Base-by-base conservation (phyloP, 1,140 invertebrate genomes). In the Drosophila parabipectinata region DNA sequence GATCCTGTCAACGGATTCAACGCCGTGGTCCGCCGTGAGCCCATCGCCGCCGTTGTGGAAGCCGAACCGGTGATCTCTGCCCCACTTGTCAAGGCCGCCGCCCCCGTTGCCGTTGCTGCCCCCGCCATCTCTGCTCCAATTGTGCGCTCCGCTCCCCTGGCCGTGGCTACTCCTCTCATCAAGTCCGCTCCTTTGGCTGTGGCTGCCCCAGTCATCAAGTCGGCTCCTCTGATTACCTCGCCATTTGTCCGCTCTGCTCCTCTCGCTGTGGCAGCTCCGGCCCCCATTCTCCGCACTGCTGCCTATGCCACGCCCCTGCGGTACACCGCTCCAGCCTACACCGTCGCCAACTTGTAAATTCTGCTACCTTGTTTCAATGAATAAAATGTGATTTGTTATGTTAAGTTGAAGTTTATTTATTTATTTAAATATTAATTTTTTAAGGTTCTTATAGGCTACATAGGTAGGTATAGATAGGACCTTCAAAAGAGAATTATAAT, bases 21-120 rank as follows among this genome's bases (percentile, higher is more conserved):
- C 58, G 92, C 91, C 21, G 77, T 91, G 8, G 91, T 92, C n/a
- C 77, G 81, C 24, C 85, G 85, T 47, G 85, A 93, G 63, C 91
- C 92, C 4, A 77, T 92, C 4, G 71, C 69, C 12, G 85, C 67
- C 6, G 66, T 85, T 3, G 75, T 57, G 3, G 67, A 72, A 12
- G 82, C 78, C n/a, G 82, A 78, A 53, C 82, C 79, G 4, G 24
- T 90, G 50, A 87, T 81, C 1, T 69, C 51, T 5, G 79, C 72
- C 41, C 79, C 79, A 1, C 32, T 77, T 39, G 37, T 77, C 21
- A 52, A 54, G 69, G 28, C 89, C n/a, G 72, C 62, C 24, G 92
- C 91, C 12, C 76, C 88, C 1, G 77, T 92, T 26, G 77, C 88
- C 4, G 69, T 91, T 9, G 32, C 72, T 2, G 72, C 82, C 9